Conservation (phyloP, 2,797 vertebrate genomes). For the Poliocrania exsul region DNA sequence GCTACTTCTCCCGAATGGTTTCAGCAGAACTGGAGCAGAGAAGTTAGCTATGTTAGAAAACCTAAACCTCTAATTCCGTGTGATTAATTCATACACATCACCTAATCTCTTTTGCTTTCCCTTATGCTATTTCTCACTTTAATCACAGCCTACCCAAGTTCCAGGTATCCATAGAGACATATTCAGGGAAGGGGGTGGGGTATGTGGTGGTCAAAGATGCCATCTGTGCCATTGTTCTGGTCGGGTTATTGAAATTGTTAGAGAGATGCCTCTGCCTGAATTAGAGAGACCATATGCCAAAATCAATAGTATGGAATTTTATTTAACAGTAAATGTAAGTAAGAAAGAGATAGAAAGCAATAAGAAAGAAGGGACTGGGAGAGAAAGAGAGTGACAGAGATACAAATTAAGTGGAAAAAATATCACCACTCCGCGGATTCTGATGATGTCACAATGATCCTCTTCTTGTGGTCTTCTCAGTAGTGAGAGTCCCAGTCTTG, state of each 20-base stretch:
- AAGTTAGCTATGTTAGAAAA: background rate
- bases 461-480: background rate
- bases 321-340: background rate
- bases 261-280: background rate
- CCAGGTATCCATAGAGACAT: background rate
- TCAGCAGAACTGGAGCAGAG: background rate
- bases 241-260: background rate
- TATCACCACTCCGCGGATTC: background rate
- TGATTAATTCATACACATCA: background rate
- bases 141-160: background rate
- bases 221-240: background rate
- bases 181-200: background rate
- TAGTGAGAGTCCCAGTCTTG: background rate
- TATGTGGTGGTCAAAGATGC: background rate
- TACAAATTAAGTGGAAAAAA: background rate
- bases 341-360: background rate
- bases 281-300: background rate
- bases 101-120: background rate
- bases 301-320: background rate
- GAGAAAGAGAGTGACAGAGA: background rate
- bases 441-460: background rate
- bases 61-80: background rate
- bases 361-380: background rate
- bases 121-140: background rate
- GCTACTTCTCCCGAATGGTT: fast-evolving